Evolutionary conservation across 2,888 invertebrate species (phyloP), one percentile per base, ranked within the genome.

Genomic region (Lucinisca nassula): DNA sequence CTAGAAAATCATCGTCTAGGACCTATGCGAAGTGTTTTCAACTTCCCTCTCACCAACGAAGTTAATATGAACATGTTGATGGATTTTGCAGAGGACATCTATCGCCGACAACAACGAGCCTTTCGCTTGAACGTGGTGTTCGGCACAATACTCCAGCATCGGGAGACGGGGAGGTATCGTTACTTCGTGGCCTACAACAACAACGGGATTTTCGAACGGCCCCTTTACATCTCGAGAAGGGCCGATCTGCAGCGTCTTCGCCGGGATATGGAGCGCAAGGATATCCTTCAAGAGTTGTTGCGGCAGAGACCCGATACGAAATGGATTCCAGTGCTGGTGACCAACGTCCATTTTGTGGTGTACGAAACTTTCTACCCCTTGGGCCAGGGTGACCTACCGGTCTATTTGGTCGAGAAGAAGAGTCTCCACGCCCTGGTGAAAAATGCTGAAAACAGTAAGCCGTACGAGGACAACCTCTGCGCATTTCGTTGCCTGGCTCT

Each of bases 221-320:
- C 35, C 21, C 10, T 67, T 35, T 67, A 67, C 35, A n/a, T n/a
- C n/a, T n/a, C n/a, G n/a, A n/a, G n/a, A n/a, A n/a, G n/a, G n/a
- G n/a, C n/a, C n/a, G n/a, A n/a, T n/a, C 67, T 67, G 17, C 67
- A 17, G 17, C 32, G 67, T 12, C 67, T 17, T 2, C 32, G 35
- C 17, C 35, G 32, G 2, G 35, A 35, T 21, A 35, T 67, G 67
- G 35, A 74, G 12, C 17, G 49, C 2, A 24, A 40, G 3, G 30
- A 40, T 12, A 45, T 74, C 27, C 38, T n/a, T 17, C 73, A 85
- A 40, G 40, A 61, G 37, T 17, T 51, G 4, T 58, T 76, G 35
- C 72, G 55, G 21, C 55, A 74, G 49, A 74, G 86, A 55, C 86
- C 79, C 0, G 30, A 86, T 37, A 86, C 86, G 0, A 83, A 86